Evolutionary conservation across 2,113 vertebrate genomes (phyloP), one percentile per base, ranked within the genome.

Genomic region (Mormoops blainvillei): DNA sequence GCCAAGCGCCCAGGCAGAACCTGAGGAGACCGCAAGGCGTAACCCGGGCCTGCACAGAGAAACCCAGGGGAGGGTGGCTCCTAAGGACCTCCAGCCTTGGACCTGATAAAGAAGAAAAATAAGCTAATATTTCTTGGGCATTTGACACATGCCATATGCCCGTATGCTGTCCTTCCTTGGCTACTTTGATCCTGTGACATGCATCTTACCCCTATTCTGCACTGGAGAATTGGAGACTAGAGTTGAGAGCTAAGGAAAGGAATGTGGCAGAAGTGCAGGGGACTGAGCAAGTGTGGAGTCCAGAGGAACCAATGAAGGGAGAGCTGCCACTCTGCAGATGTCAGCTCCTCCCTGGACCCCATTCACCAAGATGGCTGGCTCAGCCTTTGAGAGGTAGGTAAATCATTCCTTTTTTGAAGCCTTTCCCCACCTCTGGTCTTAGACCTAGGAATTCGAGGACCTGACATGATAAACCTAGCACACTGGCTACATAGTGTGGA

Each of bases 1-100:
- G 95, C 89, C 50, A 15, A 68, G 52, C 88, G 86, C 82, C 85
- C 61, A 87, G 97, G 96, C 93, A 24, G 3, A 92, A 92, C 41
- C 80, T 26, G 15, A 0, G 5, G 45, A 22, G 13, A 13, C 10
- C 0, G 9, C 26, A 58, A 77, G 96, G 81, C 41, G 48, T 1
- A 68, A 80, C 24, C 41, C 10, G 41, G 28, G 15, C 56, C 61
- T 45, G 15, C 82, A 28, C 65, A 85, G 38, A 54, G 48, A 63
- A 43, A 38, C 24, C 18, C 61, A 22, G 36, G 33, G 71, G 28
- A 41, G 2, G 15, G 28, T 24, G 56, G 18, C 26, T 38, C 15
- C 38, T 19, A 16, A 12, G 19, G 12, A 81, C n/a, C 41, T 41
- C 67, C 14, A 48, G 67, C 31, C 54, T 41, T 71, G n/a, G 61